Conservation (phyloP, 2,113 vertebrate species). For the Toxotes jaculatrix region DNA sequence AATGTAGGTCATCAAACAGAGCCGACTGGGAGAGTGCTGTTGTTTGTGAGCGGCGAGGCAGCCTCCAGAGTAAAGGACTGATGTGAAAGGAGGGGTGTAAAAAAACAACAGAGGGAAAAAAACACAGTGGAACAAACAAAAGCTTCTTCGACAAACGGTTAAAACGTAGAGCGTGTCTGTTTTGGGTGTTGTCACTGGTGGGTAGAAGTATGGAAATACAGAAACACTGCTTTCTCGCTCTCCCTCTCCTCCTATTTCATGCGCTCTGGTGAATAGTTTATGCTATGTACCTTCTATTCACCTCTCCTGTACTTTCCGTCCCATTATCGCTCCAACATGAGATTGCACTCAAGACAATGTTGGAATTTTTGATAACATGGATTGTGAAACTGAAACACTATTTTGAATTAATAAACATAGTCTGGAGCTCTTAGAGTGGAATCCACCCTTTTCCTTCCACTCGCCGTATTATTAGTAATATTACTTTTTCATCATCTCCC, state of each 20-base stretch:
- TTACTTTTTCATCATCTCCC: constrained; percentile 78
- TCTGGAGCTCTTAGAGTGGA: constrained; percentile 80
- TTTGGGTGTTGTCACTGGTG: constrained; percentile 73
- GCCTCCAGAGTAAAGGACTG: constrained; percentile 74
- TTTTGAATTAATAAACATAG: constrained; percentile 87
- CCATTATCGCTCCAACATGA: constrained; percentile 84
- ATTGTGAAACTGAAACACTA: constrained; percentile 84
- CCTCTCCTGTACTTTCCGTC: constrained; percentile 72
- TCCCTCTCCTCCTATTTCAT: constrained; percentile 62
- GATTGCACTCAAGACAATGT: constrained; percentile 86
- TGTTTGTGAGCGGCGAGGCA: constrained; percentile 74
- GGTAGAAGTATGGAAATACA: constrained; percentile 67
- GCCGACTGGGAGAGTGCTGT: constrained; percentile 71
- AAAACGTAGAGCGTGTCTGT: constrained; percentile 77
- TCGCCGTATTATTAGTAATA: constrained; percentile 78
- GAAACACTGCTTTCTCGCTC: constrained; percentile 65
- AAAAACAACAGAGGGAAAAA: constrained; percentile 57
- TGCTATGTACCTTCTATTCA: constrained; percentile 67
- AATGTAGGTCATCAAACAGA: constrained; percentile 85
- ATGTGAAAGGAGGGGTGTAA: constrained; percentile 62
- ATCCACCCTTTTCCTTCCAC: constrained; percentile 65
- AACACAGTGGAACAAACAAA: constrained; percentile 83
- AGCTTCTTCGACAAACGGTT: constrained; percentile 79
- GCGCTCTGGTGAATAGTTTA: constrained; percentile 84
- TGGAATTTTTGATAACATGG: constrained; percentile 86